Evolutionary conservation across 1,140 invertebrate genomes (phyloP).

Genomic region (Drosophila truncata): DNA sequence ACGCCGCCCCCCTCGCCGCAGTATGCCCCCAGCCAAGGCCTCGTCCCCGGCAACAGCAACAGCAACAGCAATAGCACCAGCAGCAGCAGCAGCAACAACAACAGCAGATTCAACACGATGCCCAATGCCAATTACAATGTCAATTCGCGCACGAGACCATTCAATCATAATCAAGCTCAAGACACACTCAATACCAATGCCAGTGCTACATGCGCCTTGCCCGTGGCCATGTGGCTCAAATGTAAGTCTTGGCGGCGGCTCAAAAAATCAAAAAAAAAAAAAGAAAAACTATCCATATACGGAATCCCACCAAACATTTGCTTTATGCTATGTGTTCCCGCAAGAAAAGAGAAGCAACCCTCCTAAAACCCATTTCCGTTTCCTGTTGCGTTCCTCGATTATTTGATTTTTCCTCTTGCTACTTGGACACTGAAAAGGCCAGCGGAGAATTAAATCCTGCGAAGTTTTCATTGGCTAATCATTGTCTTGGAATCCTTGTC

Average conservation of each 20-base stretch:
- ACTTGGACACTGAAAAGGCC: constrained; percentile 21
- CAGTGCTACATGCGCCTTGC: constrained; percentile 70
- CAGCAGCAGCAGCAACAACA: constrained; percentile 37
- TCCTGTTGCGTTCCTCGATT: constrained; percentile 49
- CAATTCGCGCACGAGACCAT: constrained; percentile 77
- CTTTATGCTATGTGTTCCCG: constrained; percentile 51
- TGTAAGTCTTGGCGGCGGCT: constrained; percentile 84
- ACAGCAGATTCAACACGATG: constrained; percentile 62
- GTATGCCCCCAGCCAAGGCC: constrained; percentile 46
- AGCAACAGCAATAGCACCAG: constrained; percentile 9
- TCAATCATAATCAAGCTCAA: constrained; percentile 80
- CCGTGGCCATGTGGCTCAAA: constrained; percentile 81
- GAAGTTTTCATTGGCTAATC: constrained; percentile 15
- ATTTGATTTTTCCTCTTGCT: constrained; percentile 11
- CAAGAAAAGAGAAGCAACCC: constrained; percentile 11
- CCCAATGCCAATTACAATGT: constrained; percentile 73
- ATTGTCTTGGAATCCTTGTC: constrained; percentile 31
- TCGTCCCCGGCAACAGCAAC: constrained; percentile 14
- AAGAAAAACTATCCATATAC: constrained; percentile 24
- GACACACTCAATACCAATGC: constrained; percentile 74
- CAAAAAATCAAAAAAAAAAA: constrained; percentile 29
- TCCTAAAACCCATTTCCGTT: constrained; percentile 26
- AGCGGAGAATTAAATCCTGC: not conserved
- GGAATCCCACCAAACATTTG: constrained; percentile 27
- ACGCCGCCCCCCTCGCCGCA: constrained; percentile 67